phyloP scores from a whole-genome alignment of 2,888 invertebrate species.

The Lydus trimaculatus region DNA sequence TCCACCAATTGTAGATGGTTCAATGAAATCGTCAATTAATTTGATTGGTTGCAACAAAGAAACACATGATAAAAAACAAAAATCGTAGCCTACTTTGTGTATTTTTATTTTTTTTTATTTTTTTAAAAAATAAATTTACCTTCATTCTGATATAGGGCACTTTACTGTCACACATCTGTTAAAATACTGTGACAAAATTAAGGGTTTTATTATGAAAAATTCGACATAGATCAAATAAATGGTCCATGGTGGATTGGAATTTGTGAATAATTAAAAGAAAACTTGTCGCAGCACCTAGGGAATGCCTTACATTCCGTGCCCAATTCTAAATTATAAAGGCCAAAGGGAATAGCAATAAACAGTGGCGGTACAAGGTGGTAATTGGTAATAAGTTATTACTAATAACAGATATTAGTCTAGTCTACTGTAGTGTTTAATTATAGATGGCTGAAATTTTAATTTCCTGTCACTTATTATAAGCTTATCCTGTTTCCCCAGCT shows the following conservation, averaged over 20 bases:
- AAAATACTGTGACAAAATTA: neutral
- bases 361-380: too few relatives aligned
- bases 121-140: conserved; percentile 15
- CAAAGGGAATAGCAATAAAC: too few relatives aligned
- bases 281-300: neutral
- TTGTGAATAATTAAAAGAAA: neutral
- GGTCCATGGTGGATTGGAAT: neutral
- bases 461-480: too few relatives aligned
- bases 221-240: neutral
- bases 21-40: neutral
- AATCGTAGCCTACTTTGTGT: too few relatives aligned
- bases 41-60: neutral
- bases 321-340: neutral
- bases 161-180: conserved; percentile 2
- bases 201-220: too few relatives aligned
- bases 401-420: too few relatives aligned
- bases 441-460: too few relatives aligned
- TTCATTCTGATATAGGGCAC: conserved; percentile 24
- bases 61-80: too few relatives aligned
- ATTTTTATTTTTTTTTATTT: too few relatives aligned
- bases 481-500: too few relatives aligned
- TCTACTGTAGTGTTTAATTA: too few relatives aligned
- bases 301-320: neutral
- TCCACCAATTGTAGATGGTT: neutral
- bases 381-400: too few relatives aligned